Conservation (phyloP, 2,113 vertebrate genomes). For the Rhinopithecus roxellana region DNA sequence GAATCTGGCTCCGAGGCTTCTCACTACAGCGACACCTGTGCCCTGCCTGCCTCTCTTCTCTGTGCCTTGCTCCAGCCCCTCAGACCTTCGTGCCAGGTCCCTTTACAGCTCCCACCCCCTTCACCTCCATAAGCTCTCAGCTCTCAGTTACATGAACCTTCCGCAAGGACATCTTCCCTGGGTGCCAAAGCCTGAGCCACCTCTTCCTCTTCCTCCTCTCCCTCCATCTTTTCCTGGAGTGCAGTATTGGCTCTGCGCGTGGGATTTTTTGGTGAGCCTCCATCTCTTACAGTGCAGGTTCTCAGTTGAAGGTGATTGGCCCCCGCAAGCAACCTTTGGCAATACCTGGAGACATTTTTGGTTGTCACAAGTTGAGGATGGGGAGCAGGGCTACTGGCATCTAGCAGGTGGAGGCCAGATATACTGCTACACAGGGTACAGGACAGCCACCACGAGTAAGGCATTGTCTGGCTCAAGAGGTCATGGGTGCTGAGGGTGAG, state of each 20-base stretch:
- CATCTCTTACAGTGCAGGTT: not conserved
- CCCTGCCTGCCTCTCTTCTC: not conserved
- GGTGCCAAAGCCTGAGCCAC: rapidly evolving
- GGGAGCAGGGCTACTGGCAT: not conserved
- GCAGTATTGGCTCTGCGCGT: rapidly evolving
- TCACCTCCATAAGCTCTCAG: not conserved
- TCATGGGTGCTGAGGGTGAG: rapidly evolving
- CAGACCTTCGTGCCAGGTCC: not conserved
- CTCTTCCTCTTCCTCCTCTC: no score
- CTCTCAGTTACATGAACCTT: not conserved
- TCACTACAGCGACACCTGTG: not conserved
- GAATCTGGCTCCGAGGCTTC: not conserved
- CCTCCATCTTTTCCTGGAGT: rapidly evolving
- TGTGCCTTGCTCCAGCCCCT: not conserved
- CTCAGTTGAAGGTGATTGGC: rapidly evolving
- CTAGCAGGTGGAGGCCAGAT: not conserved
- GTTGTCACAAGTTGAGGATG: no score
- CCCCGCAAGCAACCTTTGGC: rapidly evolving
- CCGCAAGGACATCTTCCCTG: not conserved
- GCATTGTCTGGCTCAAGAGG: not conserved
- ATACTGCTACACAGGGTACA: rapidly evolving
- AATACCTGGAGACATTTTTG: not conserved
- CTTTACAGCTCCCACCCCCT: rapidly evolving
- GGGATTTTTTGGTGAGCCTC: not conserved
- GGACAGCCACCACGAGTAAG: not conserved